Evolutionary conservation across 2,797 vertebrate species (phyloP), one percentile per base, ranked within the genome.

Genomic region (Coreius guichenoti): DNA sequence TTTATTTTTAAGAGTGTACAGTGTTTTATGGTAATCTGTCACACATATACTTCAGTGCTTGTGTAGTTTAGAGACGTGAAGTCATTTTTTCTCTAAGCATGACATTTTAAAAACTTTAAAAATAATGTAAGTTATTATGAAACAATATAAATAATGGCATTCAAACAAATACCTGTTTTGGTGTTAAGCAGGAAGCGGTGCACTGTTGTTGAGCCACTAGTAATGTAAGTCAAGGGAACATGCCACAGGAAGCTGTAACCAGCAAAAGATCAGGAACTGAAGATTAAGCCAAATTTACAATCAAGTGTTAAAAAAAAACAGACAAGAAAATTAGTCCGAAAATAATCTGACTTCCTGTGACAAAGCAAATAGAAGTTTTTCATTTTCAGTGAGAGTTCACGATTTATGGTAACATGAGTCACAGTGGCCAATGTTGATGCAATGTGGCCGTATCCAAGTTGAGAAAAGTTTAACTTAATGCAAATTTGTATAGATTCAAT

Each of bases 161-260:
- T 68, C 17, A 19, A 63, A 21, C 12, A 47, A 61, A 63, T 29
- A 90, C 87, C 87, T 72, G 84, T 96, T 92, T 95, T 95, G 67
- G 93, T 95, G 89, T 94, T 97, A 36, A 98, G 94, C 90, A 99
- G 93, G 92, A 97, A 97, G 88, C 95, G 96, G 16, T 97, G 95
- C 78, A 96, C 80, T 0, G 80, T 90, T 49, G 83, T 89, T 29
- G 96, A 97, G 86, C 91, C 92, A 80, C 96, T 98, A 87, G 97
- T 98, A 84, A 95, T 91, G 75, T 96, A 99, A 16, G 97, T 98
- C 88, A 99, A 85, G 0, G 97, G 98, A 82, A 99, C 93, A 76
- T 97, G 96, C 97, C 97, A 98, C 76, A 98, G 84, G 80, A 94
- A 96, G 61, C 97, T 98, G 56, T 8, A 63, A 5, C 11, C 9